phyloP scores from a whole-genome alignment of 2,113 vertebrate species.

The Thomomys bottae region DNA sequence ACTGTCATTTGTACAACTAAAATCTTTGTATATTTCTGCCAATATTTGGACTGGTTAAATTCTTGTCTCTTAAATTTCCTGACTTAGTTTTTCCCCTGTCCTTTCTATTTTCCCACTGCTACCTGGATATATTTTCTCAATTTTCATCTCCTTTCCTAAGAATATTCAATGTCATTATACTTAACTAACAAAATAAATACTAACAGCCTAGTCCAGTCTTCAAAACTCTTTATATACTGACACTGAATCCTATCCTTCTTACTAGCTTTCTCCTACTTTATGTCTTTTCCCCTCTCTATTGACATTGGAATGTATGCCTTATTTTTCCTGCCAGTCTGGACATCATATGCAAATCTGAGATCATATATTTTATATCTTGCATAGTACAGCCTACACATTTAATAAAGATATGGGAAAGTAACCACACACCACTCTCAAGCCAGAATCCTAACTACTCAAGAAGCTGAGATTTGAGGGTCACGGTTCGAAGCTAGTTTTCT shows the following conservation, averaged over 20 bases:
- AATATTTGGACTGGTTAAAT: neutral
- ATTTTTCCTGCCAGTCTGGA: neutral
- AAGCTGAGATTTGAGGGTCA: too few relatives aligned
- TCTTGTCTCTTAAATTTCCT: neutral
- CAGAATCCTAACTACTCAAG: too few relatives aligned
- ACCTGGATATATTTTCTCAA: neutral
- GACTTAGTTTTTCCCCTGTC: neutral
- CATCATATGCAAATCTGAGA: neutral
- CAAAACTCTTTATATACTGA: neutral
- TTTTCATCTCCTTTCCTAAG: neutral
- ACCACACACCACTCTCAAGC: too few relatives aligned
- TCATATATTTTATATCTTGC: neutral
- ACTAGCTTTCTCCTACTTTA: neutral
- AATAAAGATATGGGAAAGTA: too few relatives aligned
- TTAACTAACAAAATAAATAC: constrained; percentile 18
- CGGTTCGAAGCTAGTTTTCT: too few relatives aligned
- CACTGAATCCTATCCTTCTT: neutral
- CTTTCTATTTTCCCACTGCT: neutral
- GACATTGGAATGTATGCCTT: neutral
- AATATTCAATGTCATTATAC: neutral
- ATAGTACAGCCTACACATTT: neutral
- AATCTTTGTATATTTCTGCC: neutral
- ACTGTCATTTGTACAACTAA: neutral
- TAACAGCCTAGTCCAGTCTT: neutral
- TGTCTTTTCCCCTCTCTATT: neutral